A percentile compares a stretch with the other conserved stretches of the same genome.
Conservation (phyloP, 2,113 vertebrate genomes). For the Platichthys flesus region DNA sequence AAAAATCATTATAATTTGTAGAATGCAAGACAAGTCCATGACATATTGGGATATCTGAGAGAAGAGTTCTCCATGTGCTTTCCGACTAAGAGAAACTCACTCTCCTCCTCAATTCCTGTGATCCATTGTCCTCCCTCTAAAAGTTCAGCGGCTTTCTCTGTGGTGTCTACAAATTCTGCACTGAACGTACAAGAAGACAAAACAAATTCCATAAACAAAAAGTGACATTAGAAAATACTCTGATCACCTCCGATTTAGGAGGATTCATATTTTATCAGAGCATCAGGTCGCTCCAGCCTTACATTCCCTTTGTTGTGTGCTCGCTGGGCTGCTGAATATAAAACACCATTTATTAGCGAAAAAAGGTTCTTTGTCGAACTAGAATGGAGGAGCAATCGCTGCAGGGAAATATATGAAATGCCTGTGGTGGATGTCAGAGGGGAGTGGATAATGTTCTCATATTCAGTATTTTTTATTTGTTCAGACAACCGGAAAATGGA, state of each 20-base stretch:
- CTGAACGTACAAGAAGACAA: constrained; percentile 15
- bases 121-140: background rate
- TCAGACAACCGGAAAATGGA: constrained; percentile 36
- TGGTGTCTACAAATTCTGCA: background rate
- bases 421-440: constrained; percentile 38
- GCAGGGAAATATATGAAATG: constrained; percentile 24
- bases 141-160: background rate
- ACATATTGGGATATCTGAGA: background rate
- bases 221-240: background rate
- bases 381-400: no score
- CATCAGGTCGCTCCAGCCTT: constrained; percentile 5
- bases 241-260: constrained; percentile 5
- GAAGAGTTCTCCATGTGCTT: background rate
- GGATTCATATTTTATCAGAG: background rate
- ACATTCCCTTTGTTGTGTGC: constrained; percentile 26
- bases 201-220: constrained; percentile 3
- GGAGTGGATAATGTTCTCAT: constrained; percentile 31
- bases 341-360: constrained; percentile 33
- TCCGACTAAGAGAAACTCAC: background rate
- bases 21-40: background rate
- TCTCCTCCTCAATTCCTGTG: background rate
- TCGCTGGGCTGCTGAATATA: constrained; percentile 1
- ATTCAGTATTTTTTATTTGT: constrained; percentile 28
- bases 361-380: constrained; percentile 26
- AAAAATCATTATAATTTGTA: no score